Evolutionary conservation across 2,888 invertebrate species (phyloP), one percentile per base, ranked within the genome.

Genomic region (Eilema depressum): DNA sequence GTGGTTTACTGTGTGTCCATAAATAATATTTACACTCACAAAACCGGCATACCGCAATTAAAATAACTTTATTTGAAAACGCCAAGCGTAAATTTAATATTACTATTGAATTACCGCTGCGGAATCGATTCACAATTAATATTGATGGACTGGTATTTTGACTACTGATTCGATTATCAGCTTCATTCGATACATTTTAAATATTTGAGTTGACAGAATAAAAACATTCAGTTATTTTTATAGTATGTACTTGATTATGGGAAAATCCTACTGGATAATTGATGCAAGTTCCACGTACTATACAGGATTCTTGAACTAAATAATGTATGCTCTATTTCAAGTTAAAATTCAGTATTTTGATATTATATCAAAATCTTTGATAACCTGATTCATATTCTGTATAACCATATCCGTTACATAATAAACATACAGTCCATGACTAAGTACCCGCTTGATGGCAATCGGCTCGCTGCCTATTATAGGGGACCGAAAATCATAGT

Each of bases 101-200:
- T n/a, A 60, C 47, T 28, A 64, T 30, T n/a, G 28, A 53, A 64
- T 64, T 30, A 64, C 64, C 14, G 28, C 60, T 60, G 59, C 41
- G 57, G 61, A 64, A 64, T 68, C 61, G 70, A 69, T 69, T 67
- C 69, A 70, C 70, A 62, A 72, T 66, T n/a, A 69, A 69, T 12
- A 61, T 66, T 63, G 65, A 68, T 69, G 62, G 23, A 56, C 53
- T 68, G 71, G 59, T 61, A 57, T 65, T 65, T 66, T 56, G 66
- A 25, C 66, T 17, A 30, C 56, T 61, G 33, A 66, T 57, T 66
- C 57, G 57, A 57, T 66, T 66, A 25, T 25, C 33, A 12, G 20
- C 25, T 57, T 57, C 66, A 23, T 25, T 23, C 25, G 57, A 66
- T 57, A 25, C 23, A 57, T 66, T 66, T 20, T 57, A 57, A 66